Percentiles rank a stretch among this genome's conserved stretches.
phyloP scores from a whole-genome alignment of 2,113 vertebrate genomes.

The Hydrolagus affinis region DNA sequence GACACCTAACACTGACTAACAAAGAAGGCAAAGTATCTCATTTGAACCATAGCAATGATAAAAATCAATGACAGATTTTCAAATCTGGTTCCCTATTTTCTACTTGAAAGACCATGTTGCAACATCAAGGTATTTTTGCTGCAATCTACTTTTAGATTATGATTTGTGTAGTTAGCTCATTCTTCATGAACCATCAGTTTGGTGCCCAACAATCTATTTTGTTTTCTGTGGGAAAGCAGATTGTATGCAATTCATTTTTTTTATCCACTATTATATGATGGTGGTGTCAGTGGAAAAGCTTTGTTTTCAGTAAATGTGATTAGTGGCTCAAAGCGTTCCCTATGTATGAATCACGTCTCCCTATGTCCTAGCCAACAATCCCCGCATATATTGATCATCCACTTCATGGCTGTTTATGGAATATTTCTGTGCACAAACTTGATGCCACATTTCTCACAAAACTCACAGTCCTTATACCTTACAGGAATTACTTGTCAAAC shows the following conservation, averaged over 20 bases:
- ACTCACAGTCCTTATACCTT: too few relatives aligned
- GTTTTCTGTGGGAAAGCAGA: background rate
- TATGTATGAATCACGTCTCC: background rate
- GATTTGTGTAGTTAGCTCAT: slow-evolving; percentile 18
- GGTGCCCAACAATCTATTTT: slow-evolving; percentile 2
- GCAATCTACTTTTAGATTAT: slow-evolving; percentile 1
- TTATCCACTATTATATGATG: background rate
- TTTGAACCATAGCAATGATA: background rate
- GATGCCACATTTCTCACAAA: too few relatives aligned
- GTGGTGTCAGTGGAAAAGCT: background rate
- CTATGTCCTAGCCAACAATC: background rate
- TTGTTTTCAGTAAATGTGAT: background rate
- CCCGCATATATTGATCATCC: too few relatives aligned
- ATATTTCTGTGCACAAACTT: too few relatives aligned
- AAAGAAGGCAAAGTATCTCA: background rate
- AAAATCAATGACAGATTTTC: background rate
- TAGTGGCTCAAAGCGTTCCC: background rate
- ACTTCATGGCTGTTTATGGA: too few relatives aligned
- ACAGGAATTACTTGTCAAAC: too few relatives aligned
- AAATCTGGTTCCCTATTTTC: background rate
- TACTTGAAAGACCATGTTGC: background rate
- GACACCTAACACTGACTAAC: background rate
- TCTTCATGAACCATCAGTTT: background rate
- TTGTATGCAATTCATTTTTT: slow-evolving; percentile 19
- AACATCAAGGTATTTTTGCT: background rate